Evolutionary conservation across 2,888 invertebrate genomes (phyloP).

Genomic region (Troilus luridus): DNA sequence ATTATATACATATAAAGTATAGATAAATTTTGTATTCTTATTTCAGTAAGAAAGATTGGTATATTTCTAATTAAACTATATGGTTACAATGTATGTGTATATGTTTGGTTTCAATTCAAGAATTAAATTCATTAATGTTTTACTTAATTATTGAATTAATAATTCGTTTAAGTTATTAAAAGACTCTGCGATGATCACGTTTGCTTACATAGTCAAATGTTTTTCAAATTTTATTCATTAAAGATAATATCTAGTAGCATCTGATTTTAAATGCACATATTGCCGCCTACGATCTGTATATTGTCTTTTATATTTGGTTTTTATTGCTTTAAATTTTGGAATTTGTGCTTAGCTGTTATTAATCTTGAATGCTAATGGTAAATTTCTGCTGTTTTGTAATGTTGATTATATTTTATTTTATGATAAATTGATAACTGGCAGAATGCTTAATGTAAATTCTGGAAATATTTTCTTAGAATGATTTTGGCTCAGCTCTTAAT

Average conservation of each 20-base stretch:
- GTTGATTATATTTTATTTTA: neutral
- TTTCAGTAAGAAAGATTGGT: slow-evolving; percentile 33
- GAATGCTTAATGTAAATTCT: neutral
- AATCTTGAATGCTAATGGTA: neutral
- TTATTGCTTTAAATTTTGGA: neutral
- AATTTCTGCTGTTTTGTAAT: neutral
- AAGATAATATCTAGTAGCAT: neutral
- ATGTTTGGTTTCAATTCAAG: slow-evolving; percentile 27
- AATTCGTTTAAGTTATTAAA: neutral
- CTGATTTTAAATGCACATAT: neutral
- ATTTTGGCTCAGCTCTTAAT: neutral
- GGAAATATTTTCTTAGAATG: neutral
- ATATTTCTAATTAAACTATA: slow-evolving; percentile 33
- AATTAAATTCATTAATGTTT: slow-evolving; percentile 13
- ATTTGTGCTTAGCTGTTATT: neutral
- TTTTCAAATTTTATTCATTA: neutral
- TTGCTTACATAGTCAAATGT: neutral
- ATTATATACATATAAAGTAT: slow-evolving; percentile 21
- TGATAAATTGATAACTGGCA: neutral
- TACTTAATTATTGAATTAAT: slow-evolving; percentile 1
- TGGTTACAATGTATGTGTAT: neutral
- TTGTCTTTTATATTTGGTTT: neutral
- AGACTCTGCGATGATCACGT: slow-evolving; percentile 40
- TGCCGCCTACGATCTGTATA: neutral
- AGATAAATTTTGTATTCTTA: slow-evolving; percentile 33